A percentile compares a stretch with the other conserved stretches of the same genome.
Conservation (phyloP, 2,113 vertebrate species). For the Nansenia antarctica region DNA sequence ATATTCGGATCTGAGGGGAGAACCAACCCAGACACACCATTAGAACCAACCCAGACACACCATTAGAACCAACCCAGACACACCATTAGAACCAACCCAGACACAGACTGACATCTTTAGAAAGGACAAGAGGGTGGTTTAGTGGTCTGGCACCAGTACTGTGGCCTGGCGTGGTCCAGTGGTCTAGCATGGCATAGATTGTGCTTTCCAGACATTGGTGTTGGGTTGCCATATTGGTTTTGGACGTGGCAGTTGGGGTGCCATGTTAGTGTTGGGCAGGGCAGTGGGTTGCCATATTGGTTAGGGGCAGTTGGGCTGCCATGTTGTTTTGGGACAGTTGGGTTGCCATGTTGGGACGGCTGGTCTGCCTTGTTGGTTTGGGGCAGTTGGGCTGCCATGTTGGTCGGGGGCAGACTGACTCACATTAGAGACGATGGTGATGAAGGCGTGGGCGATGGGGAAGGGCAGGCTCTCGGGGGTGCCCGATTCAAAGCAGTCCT, state of each 20-base stretch:
- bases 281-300: not conserved
- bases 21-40: not conserved
- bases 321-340: not conserved
- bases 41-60: not conserved
- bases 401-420: constrained; percentile 66
- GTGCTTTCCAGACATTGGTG: no score
- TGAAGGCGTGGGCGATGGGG: constrained; percentile 96
- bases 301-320: not conserved
- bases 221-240: no score
- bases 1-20: constrained; percentile 93
- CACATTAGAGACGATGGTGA: constrained; percentile 98
- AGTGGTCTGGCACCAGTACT: no score
- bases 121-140: no score
- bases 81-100: no score
- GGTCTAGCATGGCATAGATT: no score
- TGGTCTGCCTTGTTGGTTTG: not conserved
- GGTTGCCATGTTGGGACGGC: not conserved
- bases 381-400: not conserved
- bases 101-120: no score
- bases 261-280: no score
- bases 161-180: no score
- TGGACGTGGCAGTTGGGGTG: no score
- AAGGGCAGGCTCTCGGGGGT: constrained; percentile 94
- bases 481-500: constrained; percentile 96
- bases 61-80: no score